Evolutionary conservation across 64 coral and sea anemone genomes (phyloP).

Genomic region (Trachythela sp.): DNA sequence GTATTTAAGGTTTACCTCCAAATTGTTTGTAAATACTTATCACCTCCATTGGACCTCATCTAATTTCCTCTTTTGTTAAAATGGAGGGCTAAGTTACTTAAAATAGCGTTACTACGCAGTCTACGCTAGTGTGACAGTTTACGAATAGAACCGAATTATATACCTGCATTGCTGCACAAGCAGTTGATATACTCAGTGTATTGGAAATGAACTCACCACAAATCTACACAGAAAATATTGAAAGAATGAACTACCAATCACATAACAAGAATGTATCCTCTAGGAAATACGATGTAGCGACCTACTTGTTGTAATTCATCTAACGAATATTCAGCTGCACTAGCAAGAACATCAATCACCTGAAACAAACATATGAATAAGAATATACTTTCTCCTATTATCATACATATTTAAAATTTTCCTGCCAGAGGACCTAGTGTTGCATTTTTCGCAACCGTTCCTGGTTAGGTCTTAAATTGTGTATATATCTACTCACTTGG

Average conservation of each 20-base stretch:
- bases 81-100: too few species aligned
- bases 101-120: too few species aligned
- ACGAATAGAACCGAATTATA: background rate
- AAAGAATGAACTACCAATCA: background rate
- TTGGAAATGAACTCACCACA: slow-evolving; percentile 93
- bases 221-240: slow-evolving; percentile 48
- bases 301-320: slow-evolving; percentile 77
- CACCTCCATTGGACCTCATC: too few species aligned
- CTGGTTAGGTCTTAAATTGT: too few species aligned
- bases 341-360: slow-evolving; percentile 96
- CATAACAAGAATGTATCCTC: background rate
- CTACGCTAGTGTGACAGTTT: background rate
- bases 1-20: too few species aligned
- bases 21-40: too few species aligned
- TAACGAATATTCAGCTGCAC: slow-evolving; percentile 84
- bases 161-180: slow-evolving; percentile 93
- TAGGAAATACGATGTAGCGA: background rate
- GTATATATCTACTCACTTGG: too few species aligned
- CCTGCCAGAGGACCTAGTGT: too few species aligned
- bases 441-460: too few species aligned
- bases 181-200: slow-evolving; percentile 71
- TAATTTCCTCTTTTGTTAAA: too few species aligned
- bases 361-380: slow-evolving; percentile 18
- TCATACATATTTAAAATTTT: too few species aligned
- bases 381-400: background rate